Evolutionary conservation across 2,888 invertebrate genomes (phyloP).

Genomic region (Drosophila cracens): DNA sequence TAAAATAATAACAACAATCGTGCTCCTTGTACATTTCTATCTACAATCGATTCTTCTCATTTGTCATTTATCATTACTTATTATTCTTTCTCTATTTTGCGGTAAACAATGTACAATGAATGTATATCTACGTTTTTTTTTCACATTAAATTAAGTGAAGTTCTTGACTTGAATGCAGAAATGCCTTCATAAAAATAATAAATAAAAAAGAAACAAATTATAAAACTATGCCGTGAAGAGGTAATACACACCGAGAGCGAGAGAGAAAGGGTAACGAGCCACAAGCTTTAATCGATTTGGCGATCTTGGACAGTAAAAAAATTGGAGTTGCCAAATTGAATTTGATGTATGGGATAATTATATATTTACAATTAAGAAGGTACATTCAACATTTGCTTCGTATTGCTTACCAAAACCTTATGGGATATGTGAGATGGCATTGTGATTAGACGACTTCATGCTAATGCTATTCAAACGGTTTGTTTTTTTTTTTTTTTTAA

Average conservation of each 20-base stretch:
- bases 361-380: slow-evolving; percentile 52
- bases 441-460: slow-evolving; percentile 37
- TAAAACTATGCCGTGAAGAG: not conserved
- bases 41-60: slow-evolving; percentile 2
- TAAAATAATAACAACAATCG: slow-evolving; percentile 30
- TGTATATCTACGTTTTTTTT: slow-evolving; percentile 28
- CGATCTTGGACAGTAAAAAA: not conserved
- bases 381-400: slow-evolving; percentile 36
- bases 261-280: not conserved
- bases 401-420: slow-evolving; percentile 32
- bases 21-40: slow-evolving; percentile 44
- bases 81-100: slow-evolving; percentile 3
- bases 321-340: slow-evolving; percentile 4
- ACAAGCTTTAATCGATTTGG: not conserved
- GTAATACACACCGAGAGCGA: not conserved
- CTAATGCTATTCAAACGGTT: slow-evolving; percentile 54
- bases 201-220: slow-evolving; percentile 9
- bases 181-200: slow-evolving; percentile 42
- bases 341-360: slow-evolving; percentile 19
- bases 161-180: slow-evolving; percentile 44
- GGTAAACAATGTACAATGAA: slow-evolving; percentile 21
- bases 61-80: slow-evolving; percentile 2
- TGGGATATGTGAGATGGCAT: slow-evolving; percentile 38
- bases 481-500: slow-evolving; percentile 38
- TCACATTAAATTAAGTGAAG: slow-evolving; percentile 32